Base-by-base conservation (phyloP, 2,888 invertebrate species). In the Ptycholaimellus sp. region DNA sequence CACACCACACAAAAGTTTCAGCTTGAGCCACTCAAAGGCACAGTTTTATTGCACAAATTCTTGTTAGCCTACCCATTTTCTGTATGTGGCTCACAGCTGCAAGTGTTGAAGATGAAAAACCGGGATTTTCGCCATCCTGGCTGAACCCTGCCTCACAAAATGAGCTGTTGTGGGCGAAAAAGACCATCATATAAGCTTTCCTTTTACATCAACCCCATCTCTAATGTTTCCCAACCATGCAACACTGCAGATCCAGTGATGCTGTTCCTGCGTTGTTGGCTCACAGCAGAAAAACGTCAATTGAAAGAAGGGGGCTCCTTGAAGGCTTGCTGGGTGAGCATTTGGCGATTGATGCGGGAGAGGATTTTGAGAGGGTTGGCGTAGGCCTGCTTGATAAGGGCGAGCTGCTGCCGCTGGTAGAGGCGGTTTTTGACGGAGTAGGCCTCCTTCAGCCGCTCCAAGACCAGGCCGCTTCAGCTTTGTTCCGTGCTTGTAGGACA, bases 61-160 rank as follows among this genome's bases (percentile, higher is more conserved):
- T n/a, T n/a, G 96, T 99, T 43, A 99, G 96, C 65, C 99, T 99
- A 62, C 99, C 96, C 38, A 96, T 64, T 0, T 96, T 96, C 55
- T 99, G 96, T 29, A 99, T 90, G 59, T 99, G 96, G 59, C 96
- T 96, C 0, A 99, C 96, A 0, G 96, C 96, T 44, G 99, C 85
- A 42, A 99, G 63, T 57, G 96, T 93, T 41, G 87, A 90, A 67
- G 99, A 99, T 38, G 99, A 68, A 60, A 99, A 96, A 96, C 99
- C 99, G 62, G 99, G 99, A 62, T 99, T 96, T 53, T 99, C 96
- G 31, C 93, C 90, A 40, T 82, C 78, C 75, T 78, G 51, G 34
- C 23, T n/a, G n/a, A n/a, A n/a, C n/a, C n/a, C n/a, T n/a, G n/a
- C n/a, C n/a, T n/a, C n/a, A n/a, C n/a, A n/a, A n/a, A n/a, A n/a